Base-by-base conservation (phyloP, 2,797 vertebrate species). In the Argya squamiceps region DNA sequence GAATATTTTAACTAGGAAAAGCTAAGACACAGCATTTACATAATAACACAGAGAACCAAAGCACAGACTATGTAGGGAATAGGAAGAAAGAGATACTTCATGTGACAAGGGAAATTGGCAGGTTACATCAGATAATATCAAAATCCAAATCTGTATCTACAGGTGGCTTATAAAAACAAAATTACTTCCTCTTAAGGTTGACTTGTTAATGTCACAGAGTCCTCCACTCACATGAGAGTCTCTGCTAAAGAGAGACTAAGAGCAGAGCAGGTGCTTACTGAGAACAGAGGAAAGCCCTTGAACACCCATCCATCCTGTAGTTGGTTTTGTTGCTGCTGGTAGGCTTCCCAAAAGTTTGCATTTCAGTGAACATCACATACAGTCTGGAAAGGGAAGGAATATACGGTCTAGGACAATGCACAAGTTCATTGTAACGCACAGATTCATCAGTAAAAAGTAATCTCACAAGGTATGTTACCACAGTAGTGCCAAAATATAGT, bases 1-100 rank as follows among this genome's bases (percentile, higher is more conserved):
- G 85, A 95, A 86, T 90, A 94, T 52, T 68, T 88, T 73, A 92
- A 77, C 62, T 82, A 88, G 41, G 39, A 90, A 82, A 36, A 60
- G 55, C 37, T 50, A 94, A 93, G 43, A 65, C 12, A n/a, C 5
- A 50, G 5, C 24, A 82, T 92, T 91, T 97, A 46, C 89, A 69
- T 24, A 76, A 96, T 74, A 89, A 74, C 73, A 50, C 26, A 62
- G 44, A 88, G 53, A 41, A 92, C 16, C 7, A 60, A 85, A 81
- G 47, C 23, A 13, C 34, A 64, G 43, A 56, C 67, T 63, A 81
- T 63, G 46, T 1, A 69, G 30, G 67, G 44, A 82, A 82, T 6
- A 53, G 55, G 46, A 84, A 52, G 62, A 92, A 84, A 82, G 50
- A 56, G 19, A 34, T 32, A 36, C 43, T 92, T 74, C 37, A 24